These are phyloP conservation scores for Naja naja DNA, from an alignment of 2,113 vertebrate genomes.

Conservation along the genomic window DNA sequence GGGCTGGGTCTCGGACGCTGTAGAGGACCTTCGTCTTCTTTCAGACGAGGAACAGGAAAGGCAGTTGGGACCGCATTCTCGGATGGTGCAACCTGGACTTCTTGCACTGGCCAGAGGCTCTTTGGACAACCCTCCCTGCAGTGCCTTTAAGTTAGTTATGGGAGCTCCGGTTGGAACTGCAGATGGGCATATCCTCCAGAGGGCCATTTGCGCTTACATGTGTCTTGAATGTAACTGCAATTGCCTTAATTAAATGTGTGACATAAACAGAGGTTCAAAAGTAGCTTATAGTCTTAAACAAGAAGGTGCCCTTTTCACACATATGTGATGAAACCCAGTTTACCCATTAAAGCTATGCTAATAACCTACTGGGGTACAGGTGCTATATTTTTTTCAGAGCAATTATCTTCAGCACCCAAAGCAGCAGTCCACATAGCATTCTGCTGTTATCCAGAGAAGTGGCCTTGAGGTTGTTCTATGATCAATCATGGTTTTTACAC, in stretches of 20 bases:
- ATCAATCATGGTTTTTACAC: not conserved
- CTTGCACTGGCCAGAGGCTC: not conserved
- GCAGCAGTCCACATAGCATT: not conserved
- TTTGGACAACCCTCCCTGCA: not conserved
- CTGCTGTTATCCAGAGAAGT: not conserved
- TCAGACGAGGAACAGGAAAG: not conserved
- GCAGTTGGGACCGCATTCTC: not conserved
- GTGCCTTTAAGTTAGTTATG: not conserved
- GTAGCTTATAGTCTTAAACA: not conserved
- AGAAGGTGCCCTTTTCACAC: not conserved
- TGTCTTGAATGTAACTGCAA: not conserved
- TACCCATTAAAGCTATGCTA: not conserved
- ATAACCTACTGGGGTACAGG: not conserved
- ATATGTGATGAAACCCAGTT: no score
- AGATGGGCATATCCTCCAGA: not conserved
- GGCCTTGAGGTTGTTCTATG: not conserved
- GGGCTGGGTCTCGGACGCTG: not conserved
- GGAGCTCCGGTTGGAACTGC: not conserved
- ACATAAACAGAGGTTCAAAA: not conserved
- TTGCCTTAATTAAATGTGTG: not conserved
- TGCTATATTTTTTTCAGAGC: not conserved
- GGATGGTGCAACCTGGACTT: not conserved
- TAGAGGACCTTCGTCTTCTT: not conserved
- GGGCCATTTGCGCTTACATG: not conserved
- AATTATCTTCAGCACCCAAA: not conserved